Evolutionary conservation across 2,113 vertebrate genomes (phyloP).

Genomic region (Willisornis vidua): DNA sequence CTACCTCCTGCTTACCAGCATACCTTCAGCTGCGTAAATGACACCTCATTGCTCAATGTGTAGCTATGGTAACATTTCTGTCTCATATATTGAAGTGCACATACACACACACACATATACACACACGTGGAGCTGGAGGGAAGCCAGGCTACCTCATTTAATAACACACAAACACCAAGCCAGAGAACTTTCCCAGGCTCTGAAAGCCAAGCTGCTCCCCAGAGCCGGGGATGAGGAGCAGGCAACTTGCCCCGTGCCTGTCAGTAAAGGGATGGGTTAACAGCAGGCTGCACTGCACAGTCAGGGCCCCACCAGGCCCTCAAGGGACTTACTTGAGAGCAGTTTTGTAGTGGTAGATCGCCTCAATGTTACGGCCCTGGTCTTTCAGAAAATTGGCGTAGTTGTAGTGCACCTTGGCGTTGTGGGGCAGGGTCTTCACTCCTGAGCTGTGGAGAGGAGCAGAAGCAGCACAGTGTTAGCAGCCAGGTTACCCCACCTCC

Average conservation of each 20-base stretch:
- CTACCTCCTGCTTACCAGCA: constrained; percentile 9
- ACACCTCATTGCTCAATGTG: neutral
- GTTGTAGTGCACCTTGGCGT: constrained; percentile 99
- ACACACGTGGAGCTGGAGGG: neutral
- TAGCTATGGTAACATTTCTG: constrained; percentile 43
- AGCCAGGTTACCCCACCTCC: neutral
- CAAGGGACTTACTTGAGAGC: constrained; percentile 81
- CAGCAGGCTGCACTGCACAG: neutral
- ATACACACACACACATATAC: neutral
- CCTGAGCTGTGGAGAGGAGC: constrained; percentile 83
- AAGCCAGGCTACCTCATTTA: neutral
- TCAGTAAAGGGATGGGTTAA: neutral
- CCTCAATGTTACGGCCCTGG: constrained; percentile 84
- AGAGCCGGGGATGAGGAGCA: neutral
- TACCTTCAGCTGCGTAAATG: neutral
- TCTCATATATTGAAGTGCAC: neutral
- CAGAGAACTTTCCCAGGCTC: neutral
- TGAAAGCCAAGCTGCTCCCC: neutral
- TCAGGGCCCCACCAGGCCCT: rapidly evolving
- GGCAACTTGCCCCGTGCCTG: rapidly evolving
- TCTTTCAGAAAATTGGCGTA: constrained; percentile 98
- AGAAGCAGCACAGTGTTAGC: neutral
- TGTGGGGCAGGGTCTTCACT: constrained; percentile 94
- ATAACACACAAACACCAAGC: neutral
- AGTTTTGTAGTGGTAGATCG: constrained; percentile 91